Conservation (phyloP, 2,888 invertebrate genomes). For the Orthosia incerta region DNA sequence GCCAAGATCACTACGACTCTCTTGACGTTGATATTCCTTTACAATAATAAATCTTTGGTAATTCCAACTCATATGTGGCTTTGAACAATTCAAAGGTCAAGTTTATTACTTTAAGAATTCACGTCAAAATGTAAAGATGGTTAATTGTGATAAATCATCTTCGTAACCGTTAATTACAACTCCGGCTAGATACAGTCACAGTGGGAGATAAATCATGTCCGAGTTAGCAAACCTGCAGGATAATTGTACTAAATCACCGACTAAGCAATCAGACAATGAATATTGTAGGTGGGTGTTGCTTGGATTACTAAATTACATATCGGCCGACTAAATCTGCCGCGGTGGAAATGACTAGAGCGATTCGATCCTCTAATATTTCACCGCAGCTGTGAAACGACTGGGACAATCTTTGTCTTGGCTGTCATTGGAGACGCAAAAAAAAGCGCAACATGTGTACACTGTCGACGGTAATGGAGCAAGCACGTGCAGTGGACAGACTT, state of each 20-base stretch:
- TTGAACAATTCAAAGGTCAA: constrained; percentile 78
- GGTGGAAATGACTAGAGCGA: constrained; percentile 72
- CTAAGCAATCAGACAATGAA: constrained; percentile 84
- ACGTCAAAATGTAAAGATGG: constrained; percentile 76
- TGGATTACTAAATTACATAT: constrained; percentile 84
- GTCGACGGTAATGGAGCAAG: constrained; percentile 73
- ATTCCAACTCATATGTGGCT: constrained; percentile 67
- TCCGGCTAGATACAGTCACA: constrained; percentile 71
- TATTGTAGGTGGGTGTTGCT: constrained; percentile 84
- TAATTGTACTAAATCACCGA: constrained; percentile 86
- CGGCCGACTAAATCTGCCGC: constrained; percentile 78
- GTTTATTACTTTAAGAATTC: constrained; percentile 69
- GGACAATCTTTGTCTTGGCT: constrained; percentile 83
- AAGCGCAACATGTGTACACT: constrained; percentile 82
- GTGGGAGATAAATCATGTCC: constrained; percentile 82
- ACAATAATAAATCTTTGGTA: constrained; percentile 64
- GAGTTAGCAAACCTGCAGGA: constrained; percentile 81
- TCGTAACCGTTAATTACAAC: constrained; percentile 79
- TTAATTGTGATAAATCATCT: constrained; percentile 85
- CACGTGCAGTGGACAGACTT: constrained; percentile 81
- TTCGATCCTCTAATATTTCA: constrained; percentile 80
- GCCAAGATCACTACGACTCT: constrained; percentile 30
- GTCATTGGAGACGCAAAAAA: constrained; percentile 80
- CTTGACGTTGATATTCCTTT: constrained; percentile 44
- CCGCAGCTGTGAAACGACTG: constrained; percentile 81